A percentile compares a stretch with the other conserved stretches of the same genome.
Evolutionary conservation across 2,888 invertebrate species (phyloP).

Genomic region (Dromius quadrimaculatus): DNA sequence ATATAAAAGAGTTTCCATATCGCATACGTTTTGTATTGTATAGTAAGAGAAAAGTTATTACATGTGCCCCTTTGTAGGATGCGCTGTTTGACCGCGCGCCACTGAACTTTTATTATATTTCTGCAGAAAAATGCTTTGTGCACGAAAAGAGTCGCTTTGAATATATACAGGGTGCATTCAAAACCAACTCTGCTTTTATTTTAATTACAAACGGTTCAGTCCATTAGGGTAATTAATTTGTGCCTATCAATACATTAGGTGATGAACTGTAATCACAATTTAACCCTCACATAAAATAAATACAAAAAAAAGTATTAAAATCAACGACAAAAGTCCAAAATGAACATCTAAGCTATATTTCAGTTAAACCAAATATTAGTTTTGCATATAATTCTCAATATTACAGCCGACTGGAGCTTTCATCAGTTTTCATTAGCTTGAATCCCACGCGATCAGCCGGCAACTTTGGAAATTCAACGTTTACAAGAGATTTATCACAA

Average conservation of each 20-base stretch:
- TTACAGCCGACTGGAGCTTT: conserved; percentile 38
- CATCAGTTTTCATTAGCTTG: conserved; percentile 44
- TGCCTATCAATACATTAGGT: too few species aligned
- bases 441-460: conserved; percentile 13
- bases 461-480: background rate
- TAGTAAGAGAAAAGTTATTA: conserved; percentile 34
- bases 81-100: conserved; percentile 44
- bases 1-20: conserved; percentile 20
- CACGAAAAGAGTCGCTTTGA: background rate
- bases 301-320: background rate
- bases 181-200: too few species aligned
- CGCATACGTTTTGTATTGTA: conserved; percentile 34
- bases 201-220: too few species aligned
- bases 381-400: conserved; percentile 46
- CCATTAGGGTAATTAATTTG: too few species aligned
- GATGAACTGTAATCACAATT: too few species aligned
- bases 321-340: conserved; percentile 14
- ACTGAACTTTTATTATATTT: conserved; percentile 49
- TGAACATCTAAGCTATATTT: conserved; percentile 49
- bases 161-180: too few species aligned
- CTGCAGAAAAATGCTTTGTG: conserved; percentile 43
- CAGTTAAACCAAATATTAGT: conserved; percentile 50
- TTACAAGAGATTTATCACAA: background rate
- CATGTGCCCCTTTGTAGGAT: conserved; percentile 39
- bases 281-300: background rate